These are phyloP conservation scores for Crepidodera aurea DNA, from an alignment of 2,888 invertebrate genomes.

Conservation along the genomic window DNA sequence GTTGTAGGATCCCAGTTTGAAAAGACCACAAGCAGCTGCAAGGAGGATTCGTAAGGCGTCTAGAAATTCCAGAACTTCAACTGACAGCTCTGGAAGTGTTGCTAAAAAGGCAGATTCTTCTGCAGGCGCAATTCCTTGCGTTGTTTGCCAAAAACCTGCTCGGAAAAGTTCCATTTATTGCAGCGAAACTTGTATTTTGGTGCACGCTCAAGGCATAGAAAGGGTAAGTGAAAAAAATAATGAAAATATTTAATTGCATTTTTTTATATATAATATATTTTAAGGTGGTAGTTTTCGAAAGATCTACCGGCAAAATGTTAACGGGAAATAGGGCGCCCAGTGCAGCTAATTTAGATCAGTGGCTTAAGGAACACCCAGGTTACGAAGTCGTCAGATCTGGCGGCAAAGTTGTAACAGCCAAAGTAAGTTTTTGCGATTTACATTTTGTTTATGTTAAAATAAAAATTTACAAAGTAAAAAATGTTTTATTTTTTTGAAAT, in stretches of 20 bases:
- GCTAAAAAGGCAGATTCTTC: conserved; percentile 38
- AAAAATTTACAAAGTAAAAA: neutral
- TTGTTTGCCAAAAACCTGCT: conserved; percentile 79
- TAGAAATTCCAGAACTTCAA: conserved; percentile 53
- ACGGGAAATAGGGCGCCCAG: conserved; percentile 86
- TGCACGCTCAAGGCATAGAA: conserved; percentile 79
- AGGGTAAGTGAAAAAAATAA: conserved; percentile 47
- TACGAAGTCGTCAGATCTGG: conserved; percentile 82
- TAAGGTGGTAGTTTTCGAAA: conserved; percentile 81
- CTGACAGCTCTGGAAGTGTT: conserved; percentile 52
- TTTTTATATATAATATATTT: neutral
- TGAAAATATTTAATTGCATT: neutral
- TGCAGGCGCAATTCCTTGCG: conserved; percentile 63
- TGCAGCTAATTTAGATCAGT: conserved; percentile 78
- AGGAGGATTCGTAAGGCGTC: conserved; percentile 59
- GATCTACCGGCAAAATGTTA: conserved; percentile 76
- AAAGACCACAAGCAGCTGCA: conserved; percentile 58
- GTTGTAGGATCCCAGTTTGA: conserved; percentile 53
- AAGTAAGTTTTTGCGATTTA: conserved; percentile 38
- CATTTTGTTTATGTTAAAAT: conserved; percentile 4
- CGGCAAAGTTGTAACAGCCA: conserved; percentile 54
- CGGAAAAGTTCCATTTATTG: conserved; percentile 89
- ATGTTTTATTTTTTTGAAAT: conserved; percentile 21
- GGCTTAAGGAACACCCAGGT: conserved; percentile 87
- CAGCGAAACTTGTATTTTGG: conserved; percentile 85